Base-by-base conservation (phyloP, 2,797 vertebrate species). In the Sebastes aleutianus region DNA sequence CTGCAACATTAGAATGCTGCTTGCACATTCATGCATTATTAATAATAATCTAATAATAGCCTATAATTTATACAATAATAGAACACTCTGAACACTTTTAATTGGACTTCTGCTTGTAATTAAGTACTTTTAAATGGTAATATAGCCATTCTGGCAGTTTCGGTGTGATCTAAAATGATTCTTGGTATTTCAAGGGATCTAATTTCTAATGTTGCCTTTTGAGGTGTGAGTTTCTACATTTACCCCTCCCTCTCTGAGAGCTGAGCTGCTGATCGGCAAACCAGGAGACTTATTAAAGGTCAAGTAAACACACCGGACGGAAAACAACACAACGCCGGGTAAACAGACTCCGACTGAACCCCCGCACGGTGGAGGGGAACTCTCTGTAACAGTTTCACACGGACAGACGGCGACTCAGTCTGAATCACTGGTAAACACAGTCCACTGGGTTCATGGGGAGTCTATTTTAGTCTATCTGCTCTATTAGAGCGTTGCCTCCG, bases 391-490 rank as follows among this genome's bases (percentile, higher is more conserved):
- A 62, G 73, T 13, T 36, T 64, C 47, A 50, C 64, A 5, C 57
- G 7, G 47, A 50, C 47, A 50, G 47, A 50, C 47, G 16, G 43
- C 2, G 1, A 18, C 61, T 36, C 67, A 22, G 54, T 29, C 73
- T 69, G 20, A 75, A 73, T 74, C 70, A 36, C 80, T 58, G 13
- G 74, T 87, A 82, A 90, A 90, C 85, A 89, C 53, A 83, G 88
- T 85, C 76, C 86, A 84, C 56, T 3, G 73, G 76, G 83, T 86
- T 86, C 78, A 85, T 24, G 26, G 32, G 47, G 74, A 77, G 83
- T 78, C 85, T 91, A 91, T 93, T 93, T 91, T 14, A 47, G 82
- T 88, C 85, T 32, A 31, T 79, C 62, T 66, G 77, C 50, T 87
- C 73, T 54, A 31, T 69, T 29, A 24, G 57, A 57, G 77, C 26